Conservation (phyloP, 2,888 invertebrate genomes). For the Dascillus cervinus region DNA sequence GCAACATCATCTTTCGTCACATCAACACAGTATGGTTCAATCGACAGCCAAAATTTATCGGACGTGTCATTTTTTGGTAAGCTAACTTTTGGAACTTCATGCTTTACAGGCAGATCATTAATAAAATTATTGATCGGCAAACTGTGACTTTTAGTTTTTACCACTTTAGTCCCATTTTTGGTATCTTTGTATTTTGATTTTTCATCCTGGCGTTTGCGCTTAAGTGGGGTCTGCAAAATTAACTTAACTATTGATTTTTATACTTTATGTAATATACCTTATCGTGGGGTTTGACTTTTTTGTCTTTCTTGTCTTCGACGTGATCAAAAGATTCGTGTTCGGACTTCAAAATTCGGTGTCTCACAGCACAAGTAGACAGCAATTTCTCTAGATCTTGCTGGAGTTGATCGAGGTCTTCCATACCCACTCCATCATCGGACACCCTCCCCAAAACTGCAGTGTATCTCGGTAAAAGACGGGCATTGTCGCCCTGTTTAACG, state of each 20-base stretch:
- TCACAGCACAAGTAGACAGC: conserved; percentile 72
- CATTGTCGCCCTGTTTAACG: conserved; percentile 63
- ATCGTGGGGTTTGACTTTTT: conserved; percentile 34
- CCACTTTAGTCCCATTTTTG: conserved; percentile 28
- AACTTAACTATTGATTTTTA: neutral
- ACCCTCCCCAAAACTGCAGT: conserved; percentile 56
- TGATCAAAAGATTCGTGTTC: conserved; percentile 65
- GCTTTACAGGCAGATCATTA: conserved; percentile 38
- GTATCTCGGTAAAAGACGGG: conserved; percentile 59
- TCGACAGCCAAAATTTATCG: conserved; percentile 91
- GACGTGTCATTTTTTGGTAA: conserved; percentile 86
- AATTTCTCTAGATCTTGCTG: conserved; percentile 83
- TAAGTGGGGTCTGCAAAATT: conserved; percentile 28
- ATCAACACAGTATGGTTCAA: conserved; percentile 88
- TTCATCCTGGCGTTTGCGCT: conserved; percentile 36
- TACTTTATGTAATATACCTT: conserved; percentile 22
- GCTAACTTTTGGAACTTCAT: conserved; percentile 60
- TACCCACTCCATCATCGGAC: conserved; percentile 68
- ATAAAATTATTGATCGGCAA: conserved; percentile 28
- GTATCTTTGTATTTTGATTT: conserved; percentile 33
- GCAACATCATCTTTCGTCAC: conserved; percentile 80
- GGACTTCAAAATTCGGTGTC: conserved; percentile 68
- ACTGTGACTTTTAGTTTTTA: conserved; percentile 30
- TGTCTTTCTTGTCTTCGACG: conserved; percentile 45
- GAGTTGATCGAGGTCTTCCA: conserved; percentile 82